A percentile compares a stretch with the other conserved stretches of the same genome.
These are phyloP conservation scores for Hassar affinis DNA, from an alignment of 2,113 vertebrate genomes.

Conservation along the genomic window DNA sequence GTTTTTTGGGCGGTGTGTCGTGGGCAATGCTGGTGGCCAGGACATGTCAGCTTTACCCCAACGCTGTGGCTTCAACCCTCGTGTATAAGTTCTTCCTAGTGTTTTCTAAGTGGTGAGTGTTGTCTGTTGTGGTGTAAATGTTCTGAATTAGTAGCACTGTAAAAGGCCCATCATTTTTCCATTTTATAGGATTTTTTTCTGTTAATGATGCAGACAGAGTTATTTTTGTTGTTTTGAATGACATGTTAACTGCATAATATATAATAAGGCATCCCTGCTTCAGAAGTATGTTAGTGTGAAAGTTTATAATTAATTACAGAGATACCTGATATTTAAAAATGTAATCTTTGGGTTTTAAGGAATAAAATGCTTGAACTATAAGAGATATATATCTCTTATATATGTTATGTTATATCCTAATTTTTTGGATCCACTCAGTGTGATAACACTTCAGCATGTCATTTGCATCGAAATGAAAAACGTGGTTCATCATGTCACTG, in stretches of 20 bases:
- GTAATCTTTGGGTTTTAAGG: not conserved
- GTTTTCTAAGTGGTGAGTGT: constrained; percentile 90
- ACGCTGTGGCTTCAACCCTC: constrained; percentile 87
- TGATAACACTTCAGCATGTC: not conserved
- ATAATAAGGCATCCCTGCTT: not conserved
- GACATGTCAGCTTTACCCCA: constrained; percentile 91
- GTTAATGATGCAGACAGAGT: not conserved
- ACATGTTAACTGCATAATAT: not conserved
- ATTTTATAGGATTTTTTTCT: not conserved
- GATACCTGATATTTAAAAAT: too few species aligned
- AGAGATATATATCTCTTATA: too few species aligned
- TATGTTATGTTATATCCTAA: not conserved
- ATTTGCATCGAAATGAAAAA: not conserved
- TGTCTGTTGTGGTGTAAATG: not conserved
- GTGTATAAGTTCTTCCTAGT: constrained; percentile 94
- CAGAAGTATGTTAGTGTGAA: not conserved
- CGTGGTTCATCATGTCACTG: not conserved
- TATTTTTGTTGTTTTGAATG: not conserved
- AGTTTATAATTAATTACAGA: too few species aligned
- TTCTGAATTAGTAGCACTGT: not conserved
- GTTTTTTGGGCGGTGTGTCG: constrained; percentile 89
- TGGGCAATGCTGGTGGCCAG: constrained; percentile 92
- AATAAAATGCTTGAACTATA: not conserved
- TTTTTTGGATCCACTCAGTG: not conserved
- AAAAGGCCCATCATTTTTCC: not conserved